A percentile compares a stretch with the other conserved stretches of the same genome.
phyloP scores from a whole-genome alignment of 2,113 vertebrate species.

The Tautogolabrus adspersus region DNA sequence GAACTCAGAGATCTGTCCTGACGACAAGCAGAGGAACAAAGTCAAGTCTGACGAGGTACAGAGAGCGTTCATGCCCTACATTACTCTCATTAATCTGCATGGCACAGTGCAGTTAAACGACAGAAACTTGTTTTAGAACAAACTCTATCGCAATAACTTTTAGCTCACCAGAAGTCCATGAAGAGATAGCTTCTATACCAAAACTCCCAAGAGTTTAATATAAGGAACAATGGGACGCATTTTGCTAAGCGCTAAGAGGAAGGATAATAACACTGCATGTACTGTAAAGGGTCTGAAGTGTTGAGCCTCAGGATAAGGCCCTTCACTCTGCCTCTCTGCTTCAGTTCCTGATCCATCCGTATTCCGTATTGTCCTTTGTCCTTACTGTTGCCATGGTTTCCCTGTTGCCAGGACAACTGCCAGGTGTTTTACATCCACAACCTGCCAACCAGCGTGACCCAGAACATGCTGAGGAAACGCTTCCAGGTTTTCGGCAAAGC shows the following conservation, averaged over 20 bases:
- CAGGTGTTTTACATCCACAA: slow-evolving; percentile 94
- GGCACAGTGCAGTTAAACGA: background rate
- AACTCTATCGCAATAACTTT: too few relatives aligned
- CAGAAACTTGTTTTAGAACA: background rate
- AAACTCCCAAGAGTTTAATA: too few relatives aligned
- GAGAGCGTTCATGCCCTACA: background rate
- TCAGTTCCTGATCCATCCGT: slow-evolving; percentile 28
- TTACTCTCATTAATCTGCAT: background rate
- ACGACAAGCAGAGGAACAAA: slow-evolving; percentile 89
- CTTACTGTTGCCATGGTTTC: slow-evolving; percentile 79
- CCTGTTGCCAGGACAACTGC: slow-evolving; percentile 91
- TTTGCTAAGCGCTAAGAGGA: background rate
- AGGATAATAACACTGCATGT: background rate
- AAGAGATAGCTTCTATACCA: background rate
- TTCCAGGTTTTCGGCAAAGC: slow-evolving; percentile 94
- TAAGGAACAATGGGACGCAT: background rate
- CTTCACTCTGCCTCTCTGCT: slow-evolving; percentile 11
- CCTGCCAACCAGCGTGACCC: slow-evolving; percentile 92
- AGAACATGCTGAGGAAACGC: slow-evolving; percentile 93
- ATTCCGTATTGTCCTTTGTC: slow-evolving; percentile 54
- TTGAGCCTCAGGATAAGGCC: background rate
- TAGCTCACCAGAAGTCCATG: background rate
- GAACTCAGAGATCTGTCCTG: slow-evolving; percentile 82
- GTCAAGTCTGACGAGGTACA: slow-evolving; percentile 86
- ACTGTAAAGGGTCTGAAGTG: slow-evolving; percentile 1